A percentile compares a stretch with the other conserved stretches of the same genome.
Evolutionary conservation across 2,797 vertebrate genomes (phyloP).

Genomic region (Mergus octosetaceus): DNA sequence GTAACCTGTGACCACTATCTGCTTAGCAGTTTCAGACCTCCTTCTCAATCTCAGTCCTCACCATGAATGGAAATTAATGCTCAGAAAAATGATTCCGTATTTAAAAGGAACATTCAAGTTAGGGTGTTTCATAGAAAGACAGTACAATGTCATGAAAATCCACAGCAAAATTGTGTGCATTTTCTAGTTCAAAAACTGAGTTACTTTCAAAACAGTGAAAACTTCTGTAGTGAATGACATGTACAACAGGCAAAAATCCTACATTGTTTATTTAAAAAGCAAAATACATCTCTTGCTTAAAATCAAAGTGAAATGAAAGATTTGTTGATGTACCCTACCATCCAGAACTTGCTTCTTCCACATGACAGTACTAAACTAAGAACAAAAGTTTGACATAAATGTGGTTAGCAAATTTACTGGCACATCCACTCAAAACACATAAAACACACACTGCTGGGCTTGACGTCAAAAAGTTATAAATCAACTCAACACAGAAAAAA

Average conservation of each 20-base stretch:
- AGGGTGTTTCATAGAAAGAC: neutral
- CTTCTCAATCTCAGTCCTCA: neutral
- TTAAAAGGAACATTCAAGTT: neutral
- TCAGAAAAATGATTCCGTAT: neutral
- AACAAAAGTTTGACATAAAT: fast-evolving
- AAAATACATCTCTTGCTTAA: neutral
- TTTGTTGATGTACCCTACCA: neutral
- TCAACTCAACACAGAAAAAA: neutral
- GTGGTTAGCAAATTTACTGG: neutral
- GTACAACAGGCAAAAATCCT: neutral
- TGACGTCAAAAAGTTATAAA: neutral
- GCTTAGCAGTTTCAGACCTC: neutral
- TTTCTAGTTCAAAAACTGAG: neutral
- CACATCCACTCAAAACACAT: neutral
- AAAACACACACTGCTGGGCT: neutral
- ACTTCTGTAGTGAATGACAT: neutral
- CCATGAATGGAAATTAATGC: neutral
- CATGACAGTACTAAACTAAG: fast-evolving
- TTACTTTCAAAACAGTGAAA: neutral
- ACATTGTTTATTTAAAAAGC: neutral
- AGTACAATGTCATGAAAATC: neutral
- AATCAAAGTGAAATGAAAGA: neutral
- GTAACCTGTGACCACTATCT: neutral
- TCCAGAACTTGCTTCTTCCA: neutral
- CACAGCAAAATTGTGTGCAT: fast-evolving